Percentiles rank a stretch among this genome's conserved stretches.
These are phyloP conservation scores for Triplophysa rosa DNA, from an alignment of 2,113 vertebrate genomes.

Conservation along the genomic window DNA sequence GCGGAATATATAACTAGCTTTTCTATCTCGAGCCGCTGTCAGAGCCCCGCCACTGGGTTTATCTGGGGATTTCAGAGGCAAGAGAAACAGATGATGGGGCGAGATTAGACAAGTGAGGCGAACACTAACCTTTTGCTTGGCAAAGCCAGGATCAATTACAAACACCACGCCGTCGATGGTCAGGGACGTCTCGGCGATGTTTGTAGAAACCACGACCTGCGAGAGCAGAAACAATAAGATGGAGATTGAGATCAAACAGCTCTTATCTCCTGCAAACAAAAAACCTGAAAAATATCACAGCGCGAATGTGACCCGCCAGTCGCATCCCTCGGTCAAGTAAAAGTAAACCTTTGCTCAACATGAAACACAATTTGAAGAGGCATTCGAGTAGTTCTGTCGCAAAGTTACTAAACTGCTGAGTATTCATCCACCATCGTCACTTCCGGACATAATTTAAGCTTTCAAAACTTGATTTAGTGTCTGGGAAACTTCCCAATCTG, in stretches of 20 bases:
- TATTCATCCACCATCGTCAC: background rate
- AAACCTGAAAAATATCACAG: background rate
- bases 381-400: no score
- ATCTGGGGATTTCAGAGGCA: slow-evolving; percentile 71
- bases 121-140: slow-evolving; percentile 92
- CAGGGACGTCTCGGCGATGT: slow-evolving; percentile 96
- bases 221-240: slow-evolving; percentile 48
- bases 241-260: slow-evolving; percentile 41
- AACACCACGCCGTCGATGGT: slow-evolving; percentile 97
- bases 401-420: background rate
- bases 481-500: background rate
- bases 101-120: slow-evolving; percentile 58
- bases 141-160: slow-evolving; percentile 98
- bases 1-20: slow-evolving; percentile 72
- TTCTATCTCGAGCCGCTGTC: slow-evolving; percentile 69
- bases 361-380: no score
- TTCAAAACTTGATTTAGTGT: background rate
- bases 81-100: slow-evolving; percentile 66
- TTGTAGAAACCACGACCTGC: slow-evolving; percentile 96
- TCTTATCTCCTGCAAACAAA: background rate
- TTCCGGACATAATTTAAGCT: background rate
- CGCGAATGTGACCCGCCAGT: no score
- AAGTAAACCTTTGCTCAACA: no score
- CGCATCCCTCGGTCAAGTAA: no score
- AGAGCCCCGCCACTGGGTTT: slow-evolving; percentile 63